Evolutionary conservation across 2,888 invertebrate genomes (phyloP).

Genomic region (Hyppa rectilinea): DNA sequence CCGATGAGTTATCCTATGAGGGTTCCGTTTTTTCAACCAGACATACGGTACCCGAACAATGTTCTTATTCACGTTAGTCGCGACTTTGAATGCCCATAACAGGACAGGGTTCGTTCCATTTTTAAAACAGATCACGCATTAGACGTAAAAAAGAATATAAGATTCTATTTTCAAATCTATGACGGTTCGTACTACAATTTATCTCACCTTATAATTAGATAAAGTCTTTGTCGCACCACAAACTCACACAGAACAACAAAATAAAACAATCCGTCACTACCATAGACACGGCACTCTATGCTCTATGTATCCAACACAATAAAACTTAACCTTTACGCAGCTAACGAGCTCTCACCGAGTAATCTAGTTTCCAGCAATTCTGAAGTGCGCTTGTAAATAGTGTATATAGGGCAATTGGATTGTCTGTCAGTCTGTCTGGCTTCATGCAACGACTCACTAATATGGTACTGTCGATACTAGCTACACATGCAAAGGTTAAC

Average conservation of each 20-base stretch:
- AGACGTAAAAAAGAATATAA: not conserved
- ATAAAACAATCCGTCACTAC: constrained; percentile 10
- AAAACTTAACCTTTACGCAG: constrained; percentile 24
- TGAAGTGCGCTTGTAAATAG: constrained; percentile 67
- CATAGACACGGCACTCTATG: constrained; percentile 11
- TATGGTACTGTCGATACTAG: constrained; percentile 9
- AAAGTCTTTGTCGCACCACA: not conserved
- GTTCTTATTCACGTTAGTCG: not conserved
- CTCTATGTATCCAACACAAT: constrained; percentile 11
- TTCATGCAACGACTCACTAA: constrained; percentile 57
- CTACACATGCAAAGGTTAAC: constrained; percentile 60
- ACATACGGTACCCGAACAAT: too few species aligned
- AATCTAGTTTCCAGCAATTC: constrained; percentile 61
- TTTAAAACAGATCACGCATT: not conserved
- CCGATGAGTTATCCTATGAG: too few species aligned
- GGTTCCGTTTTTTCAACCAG: too few species aligned
- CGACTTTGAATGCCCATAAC: too few species aligned
- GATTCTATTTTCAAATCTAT: not conserved
- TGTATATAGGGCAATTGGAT: constrained; percentile 76
- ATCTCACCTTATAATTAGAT: not conserved
- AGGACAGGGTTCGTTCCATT: not conserved
- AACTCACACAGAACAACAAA: constrained; percentile 8
- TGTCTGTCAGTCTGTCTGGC: constrained; percentile 71
- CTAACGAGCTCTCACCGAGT: constrained; percentile 46
- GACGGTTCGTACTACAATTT: not conserved